Evolutionary conservation across 2,797 vertebrate species (phyloP).

Genomic region (Sciaenops ocellatus): DNA sequence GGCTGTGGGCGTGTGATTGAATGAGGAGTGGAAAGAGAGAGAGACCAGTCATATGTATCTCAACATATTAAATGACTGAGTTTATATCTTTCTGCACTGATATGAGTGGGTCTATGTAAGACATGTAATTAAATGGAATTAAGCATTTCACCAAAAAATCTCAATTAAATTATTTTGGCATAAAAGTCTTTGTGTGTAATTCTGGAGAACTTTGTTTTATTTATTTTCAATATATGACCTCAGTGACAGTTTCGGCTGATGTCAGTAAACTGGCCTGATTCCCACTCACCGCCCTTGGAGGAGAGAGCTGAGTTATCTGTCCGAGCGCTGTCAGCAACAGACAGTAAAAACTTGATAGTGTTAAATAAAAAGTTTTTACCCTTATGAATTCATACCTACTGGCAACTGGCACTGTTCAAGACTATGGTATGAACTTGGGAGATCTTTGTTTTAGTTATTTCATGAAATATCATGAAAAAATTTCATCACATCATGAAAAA

Average conservation of each 20-base stretch:
- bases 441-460: background rate
- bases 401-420: background rate
- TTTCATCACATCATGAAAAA: too few species aligned
- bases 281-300: background rate
- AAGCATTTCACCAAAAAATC: constrained; percentile 4
- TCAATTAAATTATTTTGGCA: background rate
- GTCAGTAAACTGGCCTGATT: constrained; percentile 6
- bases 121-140: constrained; percentile 1
- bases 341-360: background rate
- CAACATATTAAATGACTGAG: constrained; percentile 18
- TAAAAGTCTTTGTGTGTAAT: constrained; percentile 1
- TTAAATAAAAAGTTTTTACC: constrained; percentile 1
- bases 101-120: background rate
- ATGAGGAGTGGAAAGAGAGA: constrained; percentile 30
- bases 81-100: constrained; percentile 30
- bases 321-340: background rate
- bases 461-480: background rate
- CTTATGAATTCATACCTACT: background rate
- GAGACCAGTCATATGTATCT: constrained; percentile 18
- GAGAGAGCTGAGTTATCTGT: constrained; percentile 4
- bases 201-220: constrained; percentile 12
- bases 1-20: constrained; percentile 49
- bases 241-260: constrained; percentile 1
- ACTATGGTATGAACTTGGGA: background rate
- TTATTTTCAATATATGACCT: constrained; percentile 10